phyloP scores from a whole-genome alignment of 2,888 invertebrate species.

The Pardosa pseudoannulata region DNA sequence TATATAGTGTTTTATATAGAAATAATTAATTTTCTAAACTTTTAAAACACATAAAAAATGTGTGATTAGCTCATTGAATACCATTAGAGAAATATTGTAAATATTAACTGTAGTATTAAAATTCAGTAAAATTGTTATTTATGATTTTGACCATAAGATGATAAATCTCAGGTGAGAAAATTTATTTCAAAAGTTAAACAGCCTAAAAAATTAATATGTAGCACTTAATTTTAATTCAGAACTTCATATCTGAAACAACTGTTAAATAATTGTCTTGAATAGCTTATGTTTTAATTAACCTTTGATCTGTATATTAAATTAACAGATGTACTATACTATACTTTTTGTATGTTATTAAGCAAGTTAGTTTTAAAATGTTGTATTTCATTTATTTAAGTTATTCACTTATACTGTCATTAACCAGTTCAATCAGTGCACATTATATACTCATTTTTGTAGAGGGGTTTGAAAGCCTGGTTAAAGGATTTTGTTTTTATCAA shows the following conservation, averaged over 20 bases:
- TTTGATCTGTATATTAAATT: not conserved
- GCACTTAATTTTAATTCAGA: not conserved
- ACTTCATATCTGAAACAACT: not conserved
- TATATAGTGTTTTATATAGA: conserved; percentile 13
- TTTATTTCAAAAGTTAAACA: not conserved
- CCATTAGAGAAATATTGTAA: not conserved
- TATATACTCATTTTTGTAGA: too few species aligned
- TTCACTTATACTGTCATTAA: too few species aligned
- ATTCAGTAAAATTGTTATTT: not conserved
- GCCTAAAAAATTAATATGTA: not conserved
- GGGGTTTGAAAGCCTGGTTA: too few species aligned
- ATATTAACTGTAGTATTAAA: not conserved
- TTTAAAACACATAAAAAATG: not conserved
- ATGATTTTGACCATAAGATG: not conserved
- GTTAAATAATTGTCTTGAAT: not conserved
- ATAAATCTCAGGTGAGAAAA: not conserved
- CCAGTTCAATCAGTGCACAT: too few species aligned
- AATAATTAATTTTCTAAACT: conserved; percentile 12
- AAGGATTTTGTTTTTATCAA: too few species aligned
- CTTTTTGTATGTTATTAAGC: too few species aligned
- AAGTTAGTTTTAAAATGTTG: too few species aligned
- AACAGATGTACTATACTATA: too few species aligned
- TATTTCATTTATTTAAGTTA: too few species aligned
- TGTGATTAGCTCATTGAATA: not conserved
- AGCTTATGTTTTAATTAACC: not conserved